A percentile compares a stretch with the other conserved stretches of the same genome.
phyloP scores from a whole-genome alignment of 1,140 invertebrate genomes.

The Cyphomyrmex costatus region DNA sequence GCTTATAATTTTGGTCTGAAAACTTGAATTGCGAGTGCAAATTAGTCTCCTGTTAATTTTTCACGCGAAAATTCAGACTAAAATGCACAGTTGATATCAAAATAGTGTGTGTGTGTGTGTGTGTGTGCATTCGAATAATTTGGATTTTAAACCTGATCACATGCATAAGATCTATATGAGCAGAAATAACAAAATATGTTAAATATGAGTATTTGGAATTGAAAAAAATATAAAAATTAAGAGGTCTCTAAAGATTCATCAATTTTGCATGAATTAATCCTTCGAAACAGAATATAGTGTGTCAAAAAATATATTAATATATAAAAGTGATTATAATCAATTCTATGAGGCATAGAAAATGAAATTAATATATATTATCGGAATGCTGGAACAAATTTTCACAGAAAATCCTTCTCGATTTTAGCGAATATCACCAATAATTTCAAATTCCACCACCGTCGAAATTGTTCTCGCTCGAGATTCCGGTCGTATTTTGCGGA shows the following conservation, averaged over 20 bases:
- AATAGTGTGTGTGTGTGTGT: too few relatives aligned
- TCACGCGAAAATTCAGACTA: not conserved
- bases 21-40: slow-evolving; percentile 3
- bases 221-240: not conserved
- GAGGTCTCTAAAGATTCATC: not conserved
- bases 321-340: not conserved
- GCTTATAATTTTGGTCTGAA: slow-evolving; percentile 50
- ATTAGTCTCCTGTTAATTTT: slow-evolving; percentile 30
- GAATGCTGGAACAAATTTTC: not conserved
- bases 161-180: not conserved
- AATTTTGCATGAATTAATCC: not conserved
- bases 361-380: not conserved
- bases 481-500: not conserved
- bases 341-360: not conserved
- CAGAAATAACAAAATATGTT: not conserved
- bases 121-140: not conserved
- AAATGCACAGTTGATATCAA: not conserved
- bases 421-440: slow-evolving; percentile 3
- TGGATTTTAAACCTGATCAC: not conserved
- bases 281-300: not conserved
- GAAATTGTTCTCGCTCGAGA: slow-evolving; percentile 8
- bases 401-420: not conserved
- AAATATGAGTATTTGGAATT: not conserved
- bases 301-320: not conserved
- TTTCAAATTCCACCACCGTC: slow-evolving; percentile 2